phyloP scores from a whole-genome alignment of 2,113 vertebrate genomes.

The Microtus oregoni region DNA sequence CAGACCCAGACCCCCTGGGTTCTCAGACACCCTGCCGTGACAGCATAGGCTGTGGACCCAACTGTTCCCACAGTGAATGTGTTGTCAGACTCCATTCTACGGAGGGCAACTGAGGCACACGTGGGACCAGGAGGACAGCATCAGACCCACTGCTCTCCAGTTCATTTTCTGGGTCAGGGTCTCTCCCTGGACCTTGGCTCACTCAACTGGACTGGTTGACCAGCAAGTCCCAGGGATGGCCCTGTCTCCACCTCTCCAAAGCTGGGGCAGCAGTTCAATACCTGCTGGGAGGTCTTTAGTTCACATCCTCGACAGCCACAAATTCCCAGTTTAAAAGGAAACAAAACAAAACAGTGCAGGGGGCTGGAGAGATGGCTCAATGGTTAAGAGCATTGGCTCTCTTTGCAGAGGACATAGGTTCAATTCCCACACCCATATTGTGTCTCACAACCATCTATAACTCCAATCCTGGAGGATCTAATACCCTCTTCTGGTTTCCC shows the following conservation, averaged over 20 bases:
- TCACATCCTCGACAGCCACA: neutral
- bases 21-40: neutral
- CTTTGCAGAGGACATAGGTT: neutral
- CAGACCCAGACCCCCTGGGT: rapidly evolving
- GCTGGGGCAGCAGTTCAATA: no score
- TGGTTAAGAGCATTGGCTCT: neutral
- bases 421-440: neutral
- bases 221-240: neutral
- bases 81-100: neutral
- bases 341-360: neutral
- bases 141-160: no score
- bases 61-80: rapidly evolving
- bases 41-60: neutral
- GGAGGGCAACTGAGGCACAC: neutral
- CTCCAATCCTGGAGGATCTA: neutral
- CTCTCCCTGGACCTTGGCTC: neutral
- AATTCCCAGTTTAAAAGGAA: neutral
- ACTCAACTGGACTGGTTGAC: neutral
- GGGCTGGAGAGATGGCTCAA: neutral
- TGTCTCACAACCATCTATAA: neutral
- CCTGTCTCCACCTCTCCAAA: neutral
- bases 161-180: neutral
- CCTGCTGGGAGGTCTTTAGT: neutral
- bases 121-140: no score
- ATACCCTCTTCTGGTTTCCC: neutral